phyloP scores from a whole-genome alignment of 2,113 vertebrate species.

The Orthochromis malagaraziensis region DNA sequence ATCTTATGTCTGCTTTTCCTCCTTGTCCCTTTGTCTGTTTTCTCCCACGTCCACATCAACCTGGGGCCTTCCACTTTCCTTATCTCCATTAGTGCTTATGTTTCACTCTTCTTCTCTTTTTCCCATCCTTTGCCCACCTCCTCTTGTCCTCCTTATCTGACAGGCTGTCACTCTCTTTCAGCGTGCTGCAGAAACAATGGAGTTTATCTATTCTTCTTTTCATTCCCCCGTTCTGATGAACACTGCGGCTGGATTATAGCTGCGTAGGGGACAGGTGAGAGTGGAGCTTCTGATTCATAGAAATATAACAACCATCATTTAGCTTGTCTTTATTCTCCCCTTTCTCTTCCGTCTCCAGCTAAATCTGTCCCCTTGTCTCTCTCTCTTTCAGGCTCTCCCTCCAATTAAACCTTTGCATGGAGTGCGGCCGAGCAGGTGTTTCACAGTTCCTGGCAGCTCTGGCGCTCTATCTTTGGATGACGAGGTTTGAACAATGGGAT shows the following conservation, averaged over 20 bases:
- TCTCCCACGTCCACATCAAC: not conserved
- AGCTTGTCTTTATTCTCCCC: not conserved
- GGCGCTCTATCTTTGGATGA: not conserved
- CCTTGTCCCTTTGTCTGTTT: not conserved
- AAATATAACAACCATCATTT: not conserved
- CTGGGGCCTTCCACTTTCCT: not conserved
- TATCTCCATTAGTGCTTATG: not conserved
- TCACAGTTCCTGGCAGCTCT: constrained; percentile 11
- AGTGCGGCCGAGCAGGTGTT: constrained; percentile 39
- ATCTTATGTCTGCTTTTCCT: not conserved
- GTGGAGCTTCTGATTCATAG: not conserved
- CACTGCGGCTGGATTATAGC: not conserved
- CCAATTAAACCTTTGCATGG: constrained; percentile 33
- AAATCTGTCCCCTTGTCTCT: constrained; percentile 4
- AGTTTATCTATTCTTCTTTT: constrained; percentile 30
- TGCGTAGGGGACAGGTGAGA: not conserved
- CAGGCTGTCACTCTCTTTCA: constrained; percentile 29
- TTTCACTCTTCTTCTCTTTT: not conserved
- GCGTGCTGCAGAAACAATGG: not conserved
- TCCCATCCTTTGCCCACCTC: constrained; percentile 3
- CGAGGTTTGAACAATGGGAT: constrained; percentile 14
- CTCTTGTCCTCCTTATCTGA: constrained; percentile 36
- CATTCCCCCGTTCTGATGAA: constrained; percentile 12
- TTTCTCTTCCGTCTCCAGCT: not conserved
- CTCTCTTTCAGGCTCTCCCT: not conserved